Evolutionary conservation across 2,797 vertebrate species (phyloP).

Genomic region (Heteromormyrus szaboi): DNA sequence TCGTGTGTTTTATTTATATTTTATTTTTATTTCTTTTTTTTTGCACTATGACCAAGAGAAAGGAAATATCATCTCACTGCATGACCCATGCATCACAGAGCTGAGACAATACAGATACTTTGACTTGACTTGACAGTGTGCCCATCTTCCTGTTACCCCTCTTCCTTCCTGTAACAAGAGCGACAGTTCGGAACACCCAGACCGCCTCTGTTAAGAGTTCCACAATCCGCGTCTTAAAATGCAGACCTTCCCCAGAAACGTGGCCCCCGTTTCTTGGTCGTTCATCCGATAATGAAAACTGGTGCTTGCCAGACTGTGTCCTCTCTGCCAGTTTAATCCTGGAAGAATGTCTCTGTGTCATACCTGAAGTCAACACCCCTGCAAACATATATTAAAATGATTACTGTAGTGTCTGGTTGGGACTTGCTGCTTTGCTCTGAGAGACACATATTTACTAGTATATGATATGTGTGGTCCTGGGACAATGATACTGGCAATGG

Average conservation of each 20-base stretch:
- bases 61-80: background rate
- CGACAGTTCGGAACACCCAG: background rate
- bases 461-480: background rate
- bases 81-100: background rate
- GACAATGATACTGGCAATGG: background rate
- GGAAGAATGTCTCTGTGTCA: constrained; percentile 12
- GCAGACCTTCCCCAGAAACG: background rate
- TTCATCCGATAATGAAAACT: background rate
- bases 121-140: background rate
- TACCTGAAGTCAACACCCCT: background rate
- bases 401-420: constrained; percentile 13
- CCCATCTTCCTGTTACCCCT: background rate
- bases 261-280: background rate
- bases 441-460: constrained; percentile 11
- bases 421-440: constrained; percentile 16
- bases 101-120: background rate
- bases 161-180: background rate
- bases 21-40: background rate
- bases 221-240: background rate
- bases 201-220: background rate
- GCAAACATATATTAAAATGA: constrained; percentile 22
- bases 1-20: background rate
- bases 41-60: background rate
- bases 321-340: background rate
- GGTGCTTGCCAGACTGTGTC: background rate